A percentile compares a stretch with the other conserved stretches of the same genome.
Evolutionary conservation across 2,888 invertebrate species (phyloP).

Genomic region (Drosophila fulvimacula): DNA sequence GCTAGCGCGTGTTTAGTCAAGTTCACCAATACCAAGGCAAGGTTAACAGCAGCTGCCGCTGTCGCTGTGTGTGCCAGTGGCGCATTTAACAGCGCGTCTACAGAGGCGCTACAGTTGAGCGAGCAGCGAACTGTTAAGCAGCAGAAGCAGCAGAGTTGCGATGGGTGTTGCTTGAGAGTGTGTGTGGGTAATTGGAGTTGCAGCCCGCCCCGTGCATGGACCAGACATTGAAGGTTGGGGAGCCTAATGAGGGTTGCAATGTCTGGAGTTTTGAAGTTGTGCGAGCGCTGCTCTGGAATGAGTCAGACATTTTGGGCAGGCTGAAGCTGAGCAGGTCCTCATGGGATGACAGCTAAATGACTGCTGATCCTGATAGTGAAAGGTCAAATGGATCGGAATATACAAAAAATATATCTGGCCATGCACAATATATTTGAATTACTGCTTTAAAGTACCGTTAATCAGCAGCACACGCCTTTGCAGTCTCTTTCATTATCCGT

Average conservation of each 20-base stretch:
- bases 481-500: constrained; percentile 3
- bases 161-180: not conserved
- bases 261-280: constrained; percentile 60
- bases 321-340: constrained; percentile 10
- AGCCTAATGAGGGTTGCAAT: constrained; percentile 72
- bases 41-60: constrained; percentile 38
- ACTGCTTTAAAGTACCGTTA: not conserved
- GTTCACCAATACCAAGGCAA: constrained; percentile 77
- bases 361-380: constrained; percentile 52
- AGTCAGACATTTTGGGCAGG: constrained; percentile 60
- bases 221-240: constrained; percentile 58
- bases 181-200: constrained; percentile 57
- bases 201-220: constrained; percentile 41
- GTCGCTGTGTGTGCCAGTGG: constrained; percentile 40
- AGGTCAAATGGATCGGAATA: constrained; percentile 37
- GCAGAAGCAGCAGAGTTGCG: constrained; percentile 23
- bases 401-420: not conserved
- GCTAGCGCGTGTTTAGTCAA: constrained; percentile 68
- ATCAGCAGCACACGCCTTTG: not conserved
- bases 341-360: not conserved
- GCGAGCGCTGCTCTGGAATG: constrained; percentile 45
- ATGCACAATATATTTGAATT: not conserved
- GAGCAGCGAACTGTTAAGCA: constrained; percentile 57
- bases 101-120: constrained; percentile 62
- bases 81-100: constrained; percentile 61